phyloP scores from a whole-genome alignment of 2,113 vertebrate species.

The Crotalus horridus region DNA sequence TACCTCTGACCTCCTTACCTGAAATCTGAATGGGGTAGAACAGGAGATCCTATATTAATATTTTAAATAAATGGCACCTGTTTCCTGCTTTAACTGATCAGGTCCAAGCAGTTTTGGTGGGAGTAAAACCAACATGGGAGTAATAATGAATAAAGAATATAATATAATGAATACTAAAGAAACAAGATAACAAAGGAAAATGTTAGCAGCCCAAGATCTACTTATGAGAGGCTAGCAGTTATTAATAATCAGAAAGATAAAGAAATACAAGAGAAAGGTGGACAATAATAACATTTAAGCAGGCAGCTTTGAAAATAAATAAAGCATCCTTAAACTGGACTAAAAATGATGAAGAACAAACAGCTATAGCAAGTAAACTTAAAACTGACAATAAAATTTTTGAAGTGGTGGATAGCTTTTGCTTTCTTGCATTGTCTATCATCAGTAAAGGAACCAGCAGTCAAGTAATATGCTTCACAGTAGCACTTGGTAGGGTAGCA shows the following conservation, averaged over 20 bases:
- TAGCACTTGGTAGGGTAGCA: not conserved
- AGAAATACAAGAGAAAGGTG: not conserved
- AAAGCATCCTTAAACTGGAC: not conserved
- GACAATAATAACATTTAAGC: not conserved
- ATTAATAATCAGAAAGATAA: not conserved
- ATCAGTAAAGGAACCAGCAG: not conserved
- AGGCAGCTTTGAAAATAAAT: not conserved
- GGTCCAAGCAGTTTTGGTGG: not conserved
- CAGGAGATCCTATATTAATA: not conserved
- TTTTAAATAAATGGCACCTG: not conserved
- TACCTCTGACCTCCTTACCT: not conserved
- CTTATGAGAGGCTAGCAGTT: not conserved
- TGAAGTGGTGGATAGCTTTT: not conserved
- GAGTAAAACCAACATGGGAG: not conserved
- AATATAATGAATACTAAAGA: not conserved
- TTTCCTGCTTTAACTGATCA: not conserved
- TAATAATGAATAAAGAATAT: not conserved
- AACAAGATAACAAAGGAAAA: not conserved
- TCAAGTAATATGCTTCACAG: not conserved
- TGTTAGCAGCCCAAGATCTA: not conserved
- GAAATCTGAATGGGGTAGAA: not conserved
- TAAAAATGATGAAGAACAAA: not conserved
- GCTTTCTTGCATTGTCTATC: not conserved
- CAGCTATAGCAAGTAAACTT: not conserved
- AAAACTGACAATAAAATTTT: not conserved